Evolutionary conservation across 2,113 vertebrate species (phyloP).

Genomic region (Gambusia affinis): DNA sequence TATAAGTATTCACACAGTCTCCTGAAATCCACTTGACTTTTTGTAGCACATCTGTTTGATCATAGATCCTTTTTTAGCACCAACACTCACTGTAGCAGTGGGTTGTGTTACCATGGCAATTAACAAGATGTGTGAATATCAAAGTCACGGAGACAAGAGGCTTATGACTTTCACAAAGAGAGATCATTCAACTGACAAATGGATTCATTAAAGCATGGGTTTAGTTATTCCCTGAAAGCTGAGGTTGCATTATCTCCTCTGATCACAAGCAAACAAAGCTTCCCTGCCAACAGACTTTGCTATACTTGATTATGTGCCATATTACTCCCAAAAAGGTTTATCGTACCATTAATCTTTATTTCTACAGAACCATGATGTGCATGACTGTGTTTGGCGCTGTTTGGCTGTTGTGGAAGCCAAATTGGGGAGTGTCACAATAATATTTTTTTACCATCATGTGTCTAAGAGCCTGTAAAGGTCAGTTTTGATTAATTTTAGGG

Average conservation of each 20-base stretch:
- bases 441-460: not conserved
- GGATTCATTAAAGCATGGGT: conserved; percentile 59
- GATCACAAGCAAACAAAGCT: conserved; percentile 46
- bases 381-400: not conserved
- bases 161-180: conserved; percentile 60
- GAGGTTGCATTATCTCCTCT: conserved; percentile 37
- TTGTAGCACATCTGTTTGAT: conserved; percentile 30
- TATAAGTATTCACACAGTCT: not conserved
- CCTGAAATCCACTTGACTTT: not conserved
- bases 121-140: conserved; percentile 62
- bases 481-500: not conserved
- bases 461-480: not conserved
- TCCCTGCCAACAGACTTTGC: not conserved
- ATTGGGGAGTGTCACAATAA: not conserved
- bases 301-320: conserved; percentile 6
- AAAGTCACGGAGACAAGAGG: conserved; percentile 59
- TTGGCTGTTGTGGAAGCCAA: not conserved
- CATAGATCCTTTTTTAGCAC: conserved; percentile 8
- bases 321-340: conserved; percentile 28
- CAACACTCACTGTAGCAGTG: conserved; percentile 13
- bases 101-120: conserved; percentile 48
- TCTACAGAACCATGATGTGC: not conserved
- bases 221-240: conserved; percentile 45
- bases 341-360: conserved; percentile 10
- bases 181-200: conserved; percentile 66